Evolutionary conservation across 1,140 invertebrate genomes (phyloP), one percentile per base, ranked within the genome.

Genomic region (Diorhabda elongata): DNA sequence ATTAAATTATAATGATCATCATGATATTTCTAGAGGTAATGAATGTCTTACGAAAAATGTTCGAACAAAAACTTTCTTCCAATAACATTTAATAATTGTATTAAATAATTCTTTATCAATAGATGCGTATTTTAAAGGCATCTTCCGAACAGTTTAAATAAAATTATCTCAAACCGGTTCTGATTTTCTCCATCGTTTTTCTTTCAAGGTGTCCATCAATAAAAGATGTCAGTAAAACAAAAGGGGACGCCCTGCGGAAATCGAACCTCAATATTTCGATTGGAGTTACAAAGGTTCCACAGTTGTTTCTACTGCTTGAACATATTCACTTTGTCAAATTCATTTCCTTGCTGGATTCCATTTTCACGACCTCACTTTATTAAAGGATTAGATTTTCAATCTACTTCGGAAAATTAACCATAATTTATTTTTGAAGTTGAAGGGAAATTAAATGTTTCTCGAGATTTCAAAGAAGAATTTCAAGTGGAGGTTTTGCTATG

Each of bases 241-340:
- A 52, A 52, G 47, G n/a, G 47, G n/a, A n/a, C 47, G 47, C 6
- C 47, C n/a, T 6, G n/a, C 47, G 47, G 47, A 52, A 52, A 52
- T 52, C 47, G 47, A 52, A 52, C 6, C 47, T 52, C 47, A n/a
- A 52, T 52, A 52, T 52, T 52, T 52, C 47, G 47, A 52, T 52
- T 52, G 47, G 47, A 52, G 47, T 52, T 52, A 52, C 47, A 52
- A 52, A 52, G 6, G 47, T 52, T 52, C 47, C 47, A 52, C 47
- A 52, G 47, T 52, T 52, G 47, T 52, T 52, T 52, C 47, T n/a
- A 52, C 47, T 8, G 47, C 47, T 52, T 52, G 47, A 52, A 52
- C 47, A 52, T 52, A 52, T 52, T 52, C n/a, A 52, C 47, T 52
- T 52, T 52, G 47, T 52, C 47, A 52, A 52, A 52, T 52, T 52